These are phyloP conservation scores for Orthosia incerta DNA, from an alignment of 2,888 invertebrate species.

Conservation along the genomic window DNA sequence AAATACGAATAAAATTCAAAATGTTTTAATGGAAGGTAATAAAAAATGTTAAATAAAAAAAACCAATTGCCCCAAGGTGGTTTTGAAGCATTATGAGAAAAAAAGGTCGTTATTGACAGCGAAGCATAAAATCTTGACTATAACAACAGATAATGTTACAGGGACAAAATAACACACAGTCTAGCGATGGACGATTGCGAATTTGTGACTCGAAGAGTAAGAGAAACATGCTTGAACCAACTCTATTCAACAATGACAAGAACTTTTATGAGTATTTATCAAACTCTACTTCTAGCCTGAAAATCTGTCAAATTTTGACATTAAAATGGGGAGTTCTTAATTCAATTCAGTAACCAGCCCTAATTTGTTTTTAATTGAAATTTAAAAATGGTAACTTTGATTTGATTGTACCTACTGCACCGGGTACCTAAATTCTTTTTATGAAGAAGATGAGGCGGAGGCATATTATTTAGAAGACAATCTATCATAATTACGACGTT, in stretches of 20 bases:
- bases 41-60: constrained; percentile 33
- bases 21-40: neutral
- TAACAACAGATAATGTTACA: constrained; percentile 79
- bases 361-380: too few relatives aligned
- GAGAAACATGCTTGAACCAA: neutral
- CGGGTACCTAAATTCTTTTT: too few relatives aligned
- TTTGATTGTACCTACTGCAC: too few relatives aligned
- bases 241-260: neutral
- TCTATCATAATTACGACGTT: too few relatives aligned
- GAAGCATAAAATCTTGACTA: constrained; percentile 55
- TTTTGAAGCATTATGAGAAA: constrained; percentile 49
- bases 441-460: too few relatives aligned
- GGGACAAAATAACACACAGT: constrained; percentile 84
- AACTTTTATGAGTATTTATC: too few relatives aligned
- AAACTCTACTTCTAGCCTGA: too few relatives aligned
- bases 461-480: too few relatives aligned
- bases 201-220: neutral
- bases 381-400: too few relatives aligned
- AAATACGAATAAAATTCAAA: neutral
- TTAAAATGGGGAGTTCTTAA: too few relatives aligned
- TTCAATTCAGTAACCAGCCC: too few relatives aligned
- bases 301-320: too few relatives aligned
- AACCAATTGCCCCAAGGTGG: constrained; percentile 61
- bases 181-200: constrained; percentile 59
- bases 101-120: constrained; percentile 54